Conservation (phyloP, 1,140 invertebrate genomes). For the Bombus cullumanus region DNA sequence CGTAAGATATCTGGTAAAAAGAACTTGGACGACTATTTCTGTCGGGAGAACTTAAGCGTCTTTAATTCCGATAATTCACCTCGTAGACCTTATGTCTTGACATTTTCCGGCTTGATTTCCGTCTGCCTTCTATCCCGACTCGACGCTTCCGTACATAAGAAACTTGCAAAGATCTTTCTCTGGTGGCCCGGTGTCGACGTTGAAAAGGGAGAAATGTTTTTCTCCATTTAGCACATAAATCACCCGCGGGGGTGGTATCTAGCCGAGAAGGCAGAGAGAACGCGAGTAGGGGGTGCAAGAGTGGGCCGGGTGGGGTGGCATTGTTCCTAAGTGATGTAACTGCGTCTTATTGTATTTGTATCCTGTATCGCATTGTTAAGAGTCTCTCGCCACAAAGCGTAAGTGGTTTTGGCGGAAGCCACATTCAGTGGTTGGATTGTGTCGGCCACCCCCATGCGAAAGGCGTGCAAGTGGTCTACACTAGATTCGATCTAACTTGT, state of each 20-base stretch:
- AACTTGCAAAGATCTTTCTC: conserved; percentile 65
- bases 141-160: conserved; percentile 55
- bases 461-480: conserved; percentile 70
- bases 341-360: conserved; percentile 84
- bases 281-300: conserved; percentile 39
- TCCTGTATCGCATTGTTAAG: conserved; percentile 83
- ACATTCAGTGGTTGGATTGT: conserved; percentile 82
- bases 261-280: conserved; percentile 52
- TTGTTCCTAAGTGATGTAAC: conserved; percentile 84
- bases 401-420: conserved; percentile 83
- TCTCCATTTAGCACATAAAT: conserved; percentile 84
- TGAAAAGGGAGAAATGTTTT: conserved; percentile 80
- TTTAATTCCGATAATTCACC: conserved; percentile 59
- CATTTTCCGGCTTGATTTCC: conserved; percentile 71
- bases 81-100: conserved; percentile 60
- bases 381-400: conserved; percentile 82
- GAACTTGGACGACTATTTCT: neutral
- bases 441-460: conserved; percentile 74
- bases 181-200: conserved; percentile 56
- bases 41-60: neutral
- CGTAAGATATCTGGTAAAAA: neutral
- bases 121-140: conserved; percentile 63
- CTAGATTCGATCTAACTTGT: conserved; percentile 62
- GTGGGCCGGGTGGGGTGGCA: conserved; percentile 70
- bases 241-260: conserved; percentile 68